Conservation (phyloP, 64 coral and sea anemone genomes). For the Dendronephthya gigantea region DNA sequence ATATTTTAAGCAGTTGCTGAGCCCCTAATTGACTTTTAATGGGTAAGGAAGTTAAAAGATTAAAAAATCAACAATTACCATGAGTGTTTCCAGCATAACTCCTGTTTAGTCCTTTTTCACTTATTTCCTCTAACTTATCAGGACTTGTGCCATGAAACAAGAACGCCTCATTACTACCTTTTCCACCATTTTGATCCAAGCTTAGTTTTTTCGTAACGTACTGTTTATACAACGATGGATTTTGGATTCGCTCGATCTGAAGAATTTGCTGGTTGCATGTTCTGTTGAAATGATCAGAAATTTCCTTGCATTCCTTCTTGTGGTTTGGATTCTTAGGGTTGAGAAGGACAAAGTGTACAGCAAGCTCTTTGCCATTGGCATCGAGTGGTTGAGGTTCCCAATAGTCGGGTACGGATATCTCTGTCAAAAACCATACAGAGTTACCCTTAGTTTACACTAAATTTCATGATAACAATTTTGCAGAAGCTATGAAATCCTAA, state of each 20-base stretch:
- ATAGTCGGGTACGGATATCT: neutral
- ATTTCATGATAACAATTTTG: too few species aligned
- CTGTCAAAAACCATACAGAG: neutral
- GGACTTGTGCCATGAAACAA: conserved; percentile 50
- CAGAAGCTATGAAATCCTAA: too few species aligned
- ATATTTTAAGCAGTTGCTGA: too few species aligned
- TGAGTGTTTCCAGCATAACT: conserved; percentile 42
- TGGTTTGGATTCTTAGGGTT: conserved; percentile 14
- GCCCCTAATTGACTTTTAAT: too few species aligned
- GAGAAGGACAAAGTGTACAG: conserved; percentile 37
- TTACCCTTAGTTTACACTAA: too few species aligned
- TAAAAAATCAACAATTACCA: too few species aligned
- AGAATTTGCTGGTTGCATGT: conserved; percentile 18
- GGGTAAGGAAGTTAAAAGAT: too few species aligned
- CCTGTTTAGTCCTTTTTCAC: conserved; percentile 55
- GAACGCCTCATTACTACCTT: conserved; percentile 54
- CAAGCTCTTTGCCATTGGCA: conserved; percentile 25
- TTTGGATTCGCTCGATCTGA: conserved; percentile 58
- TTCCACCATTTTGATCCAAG: conserved; percentile 54
- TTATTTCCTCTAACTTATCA: conserved; percentile 22
- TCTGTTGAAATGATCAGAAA: neutral
- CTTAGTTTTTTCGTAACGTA: conserved; percentile 50
- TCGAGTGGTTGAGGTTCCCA: conserved; percentile 60
- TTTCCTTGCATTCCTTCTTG: conserved; percentile 33
- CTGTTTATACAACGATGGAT: conserved; percentile 35